Conservation (phyloP, 1,140 invertebrate species). For the Akabosia matsudoensis region DNA sequence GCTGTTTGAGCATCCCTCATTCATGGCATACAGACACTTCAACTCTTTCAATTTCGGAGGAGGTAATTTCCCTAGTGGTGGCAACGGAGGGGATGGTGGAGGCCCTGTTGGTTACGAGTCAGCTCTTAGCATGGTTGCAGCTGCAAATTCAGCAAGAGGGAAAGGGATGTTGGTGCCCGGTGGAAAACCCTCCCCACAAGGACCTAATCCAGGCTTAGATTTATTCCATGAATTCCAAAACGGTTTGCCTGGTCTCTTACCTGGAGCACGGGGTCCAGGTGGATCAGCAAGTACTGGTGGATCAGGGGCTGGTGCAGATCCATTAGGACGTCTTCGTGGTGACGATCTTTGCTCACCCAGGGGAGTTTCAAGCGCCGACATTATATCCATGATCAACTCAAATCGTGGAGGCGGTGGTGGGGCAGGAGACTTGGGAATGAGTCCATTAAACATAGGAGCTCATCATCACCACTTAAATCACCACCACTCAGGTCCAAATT, state of each 20-base stretch:
- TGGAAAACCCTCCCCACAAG: slow-evolving; percentile 26
- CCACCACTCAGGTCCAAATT: slow-evolving; percentile 38
- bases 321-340: slow-evolving; percentile 25
- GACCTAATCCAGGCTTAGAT: slow-evolving; percentile 12
- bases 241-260: neutral
- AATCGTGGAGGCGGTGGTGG: slow-evolving; percentile 51
- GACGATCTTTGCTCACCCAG: slow-evolving; percentile 38
- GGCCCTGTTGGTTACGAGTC: slow-evolving; percentile 20
- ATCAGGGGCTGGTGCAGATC: slow-evolving; percentile 19
- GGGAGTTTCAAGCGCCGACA: slow-evolving; percentile 37
- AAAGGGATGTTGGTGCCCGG: slow-evolving; percentile 5
- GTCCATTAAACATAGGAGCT: slow-evolving; percentile 46
- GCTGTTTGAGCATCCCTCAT: slow-evolving; percentile 44
- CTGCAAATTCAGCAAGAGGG: neutral
- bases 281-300: neutral
- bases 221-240: slow-evolving; percentile 42
- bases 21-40: slow-evolving; percentile 46
- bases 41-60: slow-evolving; percentile 43
- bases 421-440: slow-evolving; percentile 52
- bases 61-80: slow-evolving; percentile 23
- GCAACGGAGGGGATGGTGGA: neutral
- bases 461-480: slow-evolving; percentile 31
- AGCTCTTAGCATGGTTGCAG: slow-evolving; percentile 17
- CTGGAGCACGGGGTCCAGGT: neutral
- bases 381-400: slow-evolving; percentile 44